Evolutionary conservation across 2,888 invertebrate genomes (phyloP).

Genomic region (Ornithoptera priamus): DNA sequence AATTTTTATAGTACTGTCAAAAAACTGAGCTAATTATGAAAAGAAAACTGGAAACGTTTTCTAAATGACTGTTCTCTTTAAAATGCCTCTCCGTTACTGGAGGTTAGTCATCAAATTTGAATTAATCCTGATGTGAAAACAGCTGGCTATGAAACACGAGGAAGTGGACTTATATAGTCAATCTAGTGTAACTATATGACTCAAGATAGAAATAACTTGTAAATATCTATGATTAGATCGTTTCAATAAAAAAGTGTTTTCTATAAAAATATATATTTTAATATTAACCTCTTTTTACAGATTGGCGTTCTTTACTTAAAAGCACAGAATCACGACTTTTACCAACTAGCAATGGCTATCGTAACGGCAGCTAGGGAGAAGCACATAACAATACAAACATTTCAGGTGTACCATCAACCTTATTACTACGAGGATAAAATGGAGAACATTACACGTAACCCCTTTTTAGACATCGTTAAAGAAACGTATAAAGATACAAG

Average conservation of each 20-base stretch:
- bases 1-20: not conserved
- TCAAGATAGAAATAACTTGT: too few species aligned
- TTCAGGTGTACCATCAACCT: constrained; percentile 65
- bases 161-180: too few species aligned
- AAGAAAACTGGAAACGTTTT: too few species aligned
- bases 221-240: too few species aligned
- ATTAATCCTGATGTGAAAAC: too few species aligned
- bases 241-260: too few species aligned
- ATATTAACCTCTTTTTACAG: constrained; percentile 57
- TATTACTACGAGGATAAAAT: constrained; percentile 83
- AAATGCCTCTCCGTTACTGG: too few species aligned
- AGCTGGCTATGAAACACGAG: too few species aligned
- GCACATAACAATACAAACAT: constrained; percentile 84
- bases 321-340: constrained; percentile 86
- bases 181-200: too few species aligned
- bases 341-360: constrained; percentile 89
- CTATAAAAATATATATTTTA: not conserved
- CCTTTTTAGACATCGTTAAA: constrained; percentile 89
- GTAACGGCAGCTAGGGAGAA: constrained; percentile 84
- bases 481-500: constrained; percentile 92
- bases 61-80: too few species aligned
- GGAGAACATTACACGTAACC: constrained; percentile 90
- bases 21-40: not conserved
- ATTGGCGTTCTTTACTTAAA: constrained; percentile 91
- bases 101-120: too few species aligned